Percentiles rank a stretch among this genome's conserved stretches.
Conservation (phyloP, 2,888 invertebrate genomes). For the Hydroisotoma schaefferi region DNA sequence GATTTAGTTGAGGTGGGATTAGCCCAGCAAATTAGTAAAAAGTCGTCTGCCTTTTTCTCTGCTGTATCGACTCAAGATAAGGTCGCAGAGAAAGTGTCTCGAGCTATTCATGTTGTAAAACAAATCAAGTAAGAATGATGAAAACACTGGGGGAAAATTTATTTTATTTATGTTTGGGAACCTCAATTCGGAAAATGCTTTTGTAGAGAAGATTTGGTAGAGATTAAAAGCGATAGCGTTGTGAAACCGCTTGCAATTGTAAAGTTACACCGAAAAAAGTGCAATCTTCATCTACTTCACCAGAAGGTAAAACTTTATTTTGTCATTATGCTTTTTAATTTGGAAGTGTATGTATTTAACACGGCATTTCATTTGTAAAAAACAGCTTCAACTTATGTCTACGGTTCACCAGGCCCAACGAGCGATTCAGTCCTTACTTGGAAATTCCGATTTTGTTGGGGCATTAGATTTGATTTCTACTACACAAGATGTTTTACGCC, state of each 20-base stretch:
- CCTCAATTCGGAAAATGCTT: background rate
- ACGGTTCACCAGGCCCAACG: constrained; percentile 97
- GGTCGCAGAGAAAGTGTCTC: constrained; percentile 89
- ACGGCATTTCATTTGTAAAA: background rate
- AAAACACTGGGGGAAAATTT: no score
- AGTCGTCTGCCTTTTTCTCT: constrained; percentile 95
- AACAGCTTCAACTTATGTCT: constrained; percentile 75
- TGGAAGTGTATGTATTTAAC: background rate
- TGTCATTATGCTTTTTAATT: background rate
- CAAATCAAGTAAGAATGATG: constrained; percentile 44
- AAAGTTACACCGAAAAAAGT: constrained; percentile 51
- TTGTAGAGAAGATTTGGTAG: constrained; percentile 65
- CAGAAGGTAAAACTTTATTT: constrained; percentile 50
- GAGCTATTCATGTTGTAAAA: constrained; percentile 72
- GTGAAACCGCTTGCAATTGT: constrained; percentile 75
- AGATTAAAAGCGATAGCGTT: constrained; percentile 74
- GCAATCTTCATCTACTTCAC: constrained; percentile 50
- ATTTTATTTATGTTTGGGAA: background rate
- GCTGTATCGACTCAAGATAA: constrained; percentile 98
- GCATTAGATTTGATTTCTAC: constrained; percentile 94
- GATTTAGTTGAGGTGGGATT: constrained; percentile 93
- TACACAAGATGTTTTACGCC: constrained; percentile 87
- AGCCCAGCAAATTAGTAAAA: constrained; percentile 84
- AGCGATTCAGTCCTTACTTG: constrained; percentile 88
- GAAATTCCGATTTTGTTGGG: constrained; percentile 94